Conservation (phyloP, 2,888 invertebrate species). For the Alsophila aescularia region DNA sequence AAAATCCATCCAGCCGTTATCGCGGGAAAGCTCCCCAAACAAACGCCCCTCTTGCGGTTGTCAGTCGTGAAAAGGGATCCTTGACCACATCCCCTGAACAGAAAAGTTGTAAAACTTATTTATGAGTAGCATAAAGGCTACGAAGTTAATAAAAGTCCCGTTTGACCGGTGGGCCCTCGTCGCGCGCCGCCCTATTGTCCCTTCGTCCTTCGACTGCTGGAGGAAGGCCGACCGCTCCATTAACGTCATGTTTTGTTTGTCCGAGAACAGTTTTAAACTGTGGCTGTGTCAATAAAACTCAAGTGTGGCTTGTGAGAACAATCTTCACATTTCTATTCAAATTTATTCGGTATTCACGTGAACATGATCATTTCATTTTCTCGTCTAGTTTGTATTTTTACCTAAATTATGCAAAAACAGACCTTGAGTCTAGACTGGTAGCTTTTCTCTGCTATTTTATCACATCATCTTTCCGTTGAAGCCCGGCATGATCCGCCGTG, state of each 20-base stretch:
- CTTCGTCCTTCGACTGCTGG: conserved; percentile 61
- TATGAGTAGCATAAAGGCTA: conserved; percentile 56
- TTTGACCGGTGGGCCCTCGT: conserved; percentile 52
- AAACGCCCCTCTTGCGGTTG: conserved; percentile 47
- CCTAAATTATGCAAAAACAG: neutral
- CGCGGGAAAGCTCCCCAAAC: too few species aligned
- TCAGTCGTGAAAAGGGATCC: conserved; percentile 54
- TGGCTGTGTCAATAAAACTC: conserved; percentile 30
- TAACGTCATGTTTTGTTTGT: conserved; percentile 41
- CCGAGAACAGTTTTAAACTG: conserved; percentile 45
- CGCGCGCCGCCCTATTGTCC: conserved; percentile 66
- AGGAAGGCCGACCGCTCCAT: conserved; percentile 62
- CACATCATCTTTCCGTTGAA: conserved; percentile 17
- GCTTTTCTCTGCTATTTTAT: neutral
- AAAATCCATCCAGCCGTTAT: too few species aligned
- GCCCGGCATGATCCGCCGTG: conserved; percentile 2
- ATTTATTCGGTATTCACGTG: neutral
- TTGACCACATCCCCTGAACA: conserved; percentile 56
- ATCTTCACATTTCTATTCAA: conserved; percentile 15
- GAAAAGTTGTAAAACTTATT: conserved; percentile 63
- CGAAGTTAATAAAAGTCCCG: conserved; percentile 60
- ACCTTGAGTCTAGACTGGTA: neutral
- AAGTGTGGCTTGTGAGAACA: conserved; percentile 3
- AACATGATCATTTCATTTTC: neutral
- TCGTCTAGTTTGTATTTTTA: neutral